Evolutionary conservation across 2,797 vertebrate genomes (phyloP).

Genomic region (Carduelis carduelis): DNA sequence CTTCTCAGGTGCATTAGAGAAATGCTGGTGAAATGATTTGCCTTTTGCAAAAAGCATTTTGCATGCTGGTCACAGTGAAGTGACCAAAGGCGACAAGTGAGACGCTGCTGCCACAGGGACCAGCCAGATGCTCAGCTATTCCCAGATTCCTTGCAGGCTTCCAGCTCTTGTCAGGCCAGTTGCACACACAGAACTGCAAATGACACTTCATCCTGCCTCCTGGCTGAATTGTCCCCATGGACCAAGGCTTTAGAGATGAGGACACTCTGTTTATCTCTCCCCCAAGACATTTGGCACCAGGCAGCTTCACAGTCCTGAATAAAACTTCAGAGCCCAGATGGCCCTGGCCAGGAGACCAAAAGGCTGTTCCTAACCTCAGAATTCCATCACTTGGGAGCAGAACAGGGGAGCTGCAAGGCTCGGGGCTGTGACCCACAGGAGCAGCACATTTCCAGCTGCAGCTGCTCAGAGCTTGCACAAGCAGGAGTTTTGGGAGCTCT

Average conservation of each 20-base stretch:
- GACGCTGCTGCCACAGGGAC: background rate
- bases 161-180: background rate
- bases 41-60: background rate
- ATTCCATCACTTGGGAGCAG: background rate
- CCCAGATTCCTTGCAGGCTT: background rate
- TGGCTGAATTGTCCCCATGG: background rate
- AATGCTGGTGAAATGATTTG: background rate
- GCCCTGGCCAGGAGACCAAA: background rate
- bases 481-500: background rate
- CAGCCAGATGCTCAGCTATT: background rate
- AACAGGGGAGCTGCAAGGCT: background rate
- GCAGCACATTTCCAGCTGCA: background rate
- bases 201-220: background rate
- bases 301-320: background rate
- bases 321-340: background rate
- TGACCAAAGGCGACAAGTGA: conserved; percentile 10
- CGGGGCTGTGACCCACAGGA: background rate
- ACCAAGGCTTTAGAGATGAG: background rate
- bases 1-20: background rate
- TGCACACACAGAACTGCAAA: background rate
- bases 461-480: background rate
- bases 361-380: background rate
- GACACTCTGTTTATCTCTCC: background rate
- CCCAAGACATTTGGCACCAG: background rate
- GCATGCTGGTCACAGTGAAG: background rate